Conservation (phyloP, 64 coral and sea anemone species). For the Pocillopora verrucosa region DNA sequence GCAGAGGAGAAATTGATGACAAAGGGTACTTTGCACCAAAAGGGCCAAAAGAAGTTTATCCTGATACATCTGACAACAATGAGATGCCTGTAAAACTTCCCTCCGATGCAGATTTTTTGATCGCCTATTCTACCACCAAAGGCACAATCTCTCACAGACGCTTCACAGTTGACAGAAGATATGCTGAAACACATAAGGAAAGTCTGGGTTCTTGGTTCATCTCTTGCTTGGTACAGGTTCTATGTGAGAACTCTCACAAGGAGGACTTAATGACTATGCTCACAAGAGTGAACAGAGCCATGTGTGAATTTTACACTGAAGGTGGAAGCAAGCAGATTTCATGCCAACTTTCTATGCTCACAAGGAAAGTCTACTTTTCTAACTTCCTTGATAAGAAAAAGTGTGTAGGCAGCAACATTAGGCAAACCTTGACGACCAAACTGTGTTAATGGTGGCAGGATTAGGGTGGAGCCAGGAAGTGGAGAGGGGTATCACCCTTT, state of each 20-base stretch:
- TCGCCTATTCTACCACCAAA: constrained; percentile 88
- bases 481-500: too few species aligned
- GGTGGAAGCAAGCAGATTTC: constrained; percentile 69
- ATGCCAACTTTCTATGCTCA: constrained; percentile 86
- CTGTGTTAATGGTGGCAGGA: too few species aligned
- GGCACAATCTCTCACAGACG: constrained; percentile 57
- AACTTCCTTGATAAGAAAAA: constrained; percentile 22
- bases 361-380: constrained; percentile 78
- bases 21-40: constrained; percentile 44
- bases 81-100: constrained; percentile 82
- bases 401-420: too few species aligned
- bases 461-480: too few species aligned
- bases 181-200: background rate
- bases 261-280: constrained; percentile 89
- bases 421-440: background rate
- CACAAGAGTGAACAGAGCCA: constrained; percentile 83
- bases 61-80: constrained; percentile 19
- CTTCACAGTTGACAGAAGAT: background rate
- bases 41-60: constrained; percentile 9
- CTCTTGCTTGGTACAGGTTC: constrained; percentile 62
- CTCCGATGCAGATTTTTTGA: constrained; percentile 80
- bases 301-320: constrained; percentile 62
- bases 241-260: constrained; percentile 49
- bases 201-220: constrained; percentile 85
- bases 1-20: constrained; percentile 73